phyloP scores from a whole-genome alignment of 2,113 vertebrate species.

The Lepus europaeus region DNA sequence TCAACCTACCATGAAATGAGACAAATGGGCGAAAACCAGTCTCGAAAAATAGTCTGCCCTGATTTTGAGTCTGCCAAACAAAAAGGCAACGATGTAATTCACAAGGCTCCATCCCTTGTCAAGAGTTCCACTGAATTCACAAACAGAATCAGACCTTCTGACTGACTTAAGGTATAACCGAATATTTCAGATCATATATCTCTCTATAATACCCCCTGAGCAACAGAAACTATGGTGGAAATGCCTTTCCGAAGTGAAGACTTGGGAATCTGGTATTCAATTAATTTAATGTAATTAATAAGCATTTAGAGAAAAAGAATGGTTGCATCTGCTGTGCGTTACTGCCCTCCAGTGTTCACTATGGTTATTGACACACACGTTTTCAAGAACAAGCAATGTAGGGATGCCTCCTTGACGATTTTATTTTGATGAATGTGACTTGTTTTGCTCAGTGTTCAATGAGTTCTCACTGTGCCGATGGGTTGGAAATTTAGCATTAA shows the following conservation, averaged over 20 bases:
- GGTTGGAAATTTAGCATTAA: not conserved
- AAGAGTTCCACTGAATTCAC: not conserved
- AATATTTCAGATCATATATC: not conserved
- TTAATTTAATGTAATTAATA: not conserved
- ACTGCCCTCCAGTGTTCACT: slow-evolving; percentile 66
- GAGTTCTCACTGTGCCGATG: not conserved
- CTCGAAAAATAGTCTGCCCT: not conserved
- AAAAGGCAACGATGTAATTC: slow-evolving; percentile 9
- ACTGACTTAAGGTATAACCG: not conserved
- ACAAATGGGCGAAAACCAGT: not conserved
- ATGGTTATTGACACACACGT: not conserved
- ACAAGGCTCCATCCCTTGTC: not conserved
- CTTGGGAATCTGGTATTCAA: not conserved
- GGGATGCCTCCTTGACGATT: not conserved
- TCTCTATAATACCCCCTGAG: not conserved
- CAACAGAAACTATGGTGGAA: not conserved
- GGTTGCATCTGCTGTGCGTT: not conserved
- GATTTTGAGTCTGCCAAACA: not conserved
- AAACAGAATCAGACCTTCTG: not conserved
- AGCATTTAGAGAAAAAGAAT: not conserved
- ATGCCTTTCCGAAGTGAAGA: slow-evolving; percentile 25
- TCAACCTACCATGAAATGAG: not conserved
- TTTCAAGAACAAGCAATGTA: not conserved
- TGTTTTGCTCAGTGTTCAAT: not conserved
- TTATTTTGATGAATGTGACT: not conserved